Conservation (phyloP, 2,113 vertebrate genomes). For the Sylvietta virens region DNA sequence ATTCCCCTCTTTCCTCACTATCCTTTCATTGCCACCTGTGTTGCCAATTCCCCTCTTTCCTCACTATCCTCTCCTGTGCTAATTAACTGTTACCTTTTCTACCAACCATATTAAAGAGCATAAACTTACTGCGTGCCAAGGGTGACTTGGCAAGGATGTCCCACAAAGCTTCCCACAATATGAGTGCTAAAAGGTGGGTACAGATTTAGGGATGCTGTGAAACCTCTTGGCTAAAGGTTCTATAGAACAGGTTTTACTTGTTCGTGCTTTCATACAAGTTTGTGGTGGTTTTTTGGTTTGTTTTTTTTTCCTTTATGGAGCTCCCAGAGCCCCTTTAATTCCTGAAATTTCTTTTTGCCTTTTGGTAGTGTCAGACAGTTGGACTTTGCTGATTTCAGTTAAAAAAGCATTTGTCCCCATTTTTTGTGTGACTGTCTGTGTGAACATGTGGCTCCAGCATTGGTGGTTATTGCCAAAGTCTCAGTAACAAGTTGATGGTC, state of each 20-base stretch:
- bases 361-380: neutral
- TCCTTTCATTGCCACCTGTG: neutral
- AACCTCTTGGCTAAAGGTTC: neutral
- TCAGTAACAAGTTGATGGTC: neutral
- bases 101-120: neutral
- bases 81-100: neutral
- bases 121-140: neutral
- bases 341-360: neutral
- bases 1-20: neutral
- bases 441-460: neutral
- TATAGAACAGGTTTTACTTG: neutral
- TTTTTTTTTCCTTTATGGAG: neutral
- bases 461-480: neutral
- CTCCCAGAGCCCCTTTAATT: neutral
- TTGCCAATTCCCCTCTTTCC: neutral
- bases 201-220: neutral
- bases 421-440: neutral
- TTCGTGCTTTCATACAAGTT: neutral
- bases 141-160: neutral
- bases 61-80: neutral
- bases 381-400: neutral
- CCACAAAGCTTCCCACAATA: neutral
- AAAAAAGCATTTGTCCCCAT: neutral
- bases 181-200: neutral
- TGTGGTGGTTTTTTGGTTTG: too few species aligned